These are phyloP conservation scores for Agapostemon virescens DNA, from an alignment of 2,888 invertebrate genomes.

Conservation along the genomic window DNA sequence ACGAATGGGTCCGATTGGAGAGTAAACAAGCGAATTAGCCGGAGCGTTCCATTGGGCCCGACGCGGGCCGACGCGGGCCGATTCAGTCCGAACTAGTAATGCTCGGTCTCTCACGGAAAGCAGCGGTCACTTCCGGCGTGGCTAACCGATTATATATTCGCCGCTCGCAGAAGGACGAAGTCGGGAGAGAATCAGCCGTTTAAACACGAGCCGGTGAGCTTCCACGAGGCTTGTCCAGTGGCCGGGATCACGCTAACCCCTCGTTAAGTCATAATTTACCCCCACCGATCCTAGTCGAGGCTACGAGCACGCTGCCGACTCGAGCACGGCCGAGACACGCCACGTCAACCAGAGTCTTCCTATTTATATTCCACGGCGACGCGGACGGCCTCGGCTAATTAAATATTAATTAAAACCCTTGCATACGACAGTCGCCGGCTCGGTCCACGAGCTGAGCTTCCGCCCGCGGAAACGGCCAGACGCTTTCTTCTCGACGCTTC, in stretches of 20 bases:
- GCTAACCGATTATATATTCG: slow-evolving; percentile 70
- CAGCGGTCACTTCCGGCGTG: slow-evolving; percentile 66
- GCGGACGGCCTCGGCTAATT: slow-evolving; percentile 55
- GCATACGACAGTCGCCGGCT: slow-evolving; percentile 21
- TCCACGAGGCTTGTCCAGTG: slow-evolving; percentile 73
- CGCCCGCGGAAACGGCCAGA: neutral
- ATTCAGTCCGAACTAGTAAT: slow-evolving; percentile 41
- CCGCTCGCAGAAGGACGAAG: slow-evolving; percentile 70
- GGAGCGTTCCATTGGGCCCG: too few species aligned
- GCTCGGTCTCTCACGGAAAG: slow-evolving; percentile 65
- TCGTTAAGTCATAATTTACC: slow-evolving; percentile 80
- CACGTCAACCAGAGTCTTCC: slow-evolving; percentile 42
- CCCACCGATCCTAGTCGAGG: slow-evolving; percentile 58
- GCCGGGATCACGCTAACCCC: slow-evolving; percentile 78
- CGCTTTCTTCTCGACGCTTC: neutral
- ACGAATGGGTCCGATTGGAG: neutral
- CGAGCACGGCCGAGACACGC: slow-evolving; percentile 1
- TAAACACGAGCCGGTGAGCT: slow-evolving; percentile 76
- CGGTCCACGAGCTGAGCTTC: neutral
- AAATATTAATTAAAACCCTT: slow-evolving; percentile 59
- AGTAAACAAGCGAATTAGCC: neutral
- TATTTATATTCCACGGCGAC: slow-evolving; percentile 55
- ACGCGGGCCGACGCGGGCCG: neutral
- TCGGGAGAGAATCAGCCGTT: slow-evolving; percentile 75
- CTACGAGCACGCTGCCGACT: neutral